Evolutionary conservation across 2,888 invertebrate species (phyloP), one percentile per base, ranked within the genome.

Genomic region (Melieria picta): DNA sequence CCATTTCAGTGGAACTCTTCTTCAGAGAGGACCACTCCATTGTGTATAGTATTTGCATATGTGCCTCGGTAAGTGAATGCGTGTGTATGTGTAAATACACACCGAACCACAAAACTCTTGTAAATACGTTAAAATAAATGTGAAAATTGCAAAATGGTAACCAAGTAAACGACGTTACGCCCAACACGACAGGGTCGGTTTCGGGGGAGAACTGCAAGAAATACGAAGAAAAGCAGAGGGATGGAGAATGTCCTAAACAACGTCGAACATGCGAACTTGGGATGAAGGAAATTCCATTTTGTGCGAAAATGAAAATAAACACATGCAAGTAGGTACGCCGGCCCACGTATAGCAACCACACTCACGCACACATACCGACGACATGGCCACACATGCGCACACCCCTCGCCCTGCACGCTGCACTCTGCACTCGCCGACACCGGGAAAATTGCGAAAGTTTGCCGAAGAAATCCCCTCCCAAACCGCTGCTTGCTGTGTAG

Each of bases 371-470:
- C 57, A 42, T 75, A 73, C 74, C 75, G 68, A 60, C 73, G 71
- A 43, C 56, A 45, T 65, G 9, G 7, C 6, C 55, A 55, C 55
- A 65, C 60, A 43, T 71, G 57, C 46, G 45, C 63, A n/a, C 42
- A 58, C 30, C 30, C 30, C 30, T 30, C 30, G 2, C 30, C 30
- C 1, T 30, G 30, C 16, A 16, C 16, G 16, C 16, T 16, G 16
- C 30, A 30, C 30, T 30, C 30, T 7, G 47, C 47, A n/a, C 5
- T 52, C 63, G 62, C 79, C 78, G 80, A 80, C 79, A 80, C 79
- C 79, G 79, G 80, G 80, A 81, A 82, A 82, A 81, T 81, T 81
- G 81, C 80, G 81, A 82, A 82, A 82, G 81, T 82, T 79, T 73
- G 79, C 78, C 76, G 79, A 81, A 82, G 81, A 82, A 82, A 80